phyloP scores from a whole-genome alignment of 2,797 vertebrate genomes.

The Buphagus erythrorhynchus region DNA sequence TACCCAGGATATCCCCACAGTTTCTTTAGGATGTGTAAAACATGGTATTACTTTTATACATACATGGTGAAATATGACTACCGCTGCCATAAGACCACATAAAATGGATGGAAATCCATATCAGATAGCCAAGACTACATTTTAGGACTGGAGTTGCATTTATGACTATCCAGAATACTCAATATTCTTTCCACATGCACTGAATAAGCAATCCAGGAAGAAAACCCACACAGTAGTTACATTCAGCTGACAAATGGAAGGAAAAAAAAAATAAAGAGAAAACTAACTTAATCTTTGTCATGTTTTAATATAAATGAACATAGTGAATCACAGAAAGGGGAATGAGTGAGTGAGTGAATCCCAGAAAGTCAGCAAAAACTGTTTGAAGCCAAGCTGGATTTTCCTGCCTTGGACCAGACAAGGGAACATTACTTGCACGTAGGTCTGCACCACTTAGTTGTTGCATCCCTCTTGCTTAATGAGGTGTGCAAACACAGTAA shows the following conservation, averaged over 20 bases:
- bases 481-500: neutral
- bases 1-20: neutral
- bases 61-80: neutral
- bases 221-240: neutral
- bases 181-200: neutral
- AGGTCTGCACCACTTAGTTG: neutral
- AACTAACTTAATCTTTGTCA: neutral
- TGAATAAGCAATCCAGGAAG: neutral
- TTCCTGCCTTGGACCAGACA: neutral
- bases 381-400: neutral
- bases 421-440: neutral
- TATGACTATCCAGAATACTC: neutral
- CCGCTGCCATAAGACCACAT: neutral
- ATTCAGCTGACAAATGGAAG: neutral
- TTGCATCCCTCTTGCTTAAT: neutral
- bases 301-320: neutral
- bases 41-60: neutral
- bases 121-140: neutral
- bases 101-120: neutral
- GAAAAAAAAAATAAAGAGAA: neutral
- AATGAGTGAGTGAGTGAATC: neutral
- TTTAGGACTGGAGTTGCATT: neutral
- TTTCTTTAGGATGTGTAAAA: neutral
- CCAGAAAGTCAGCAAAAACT: neutral
- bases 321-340: neutral